Percentiles rank a stretch among this genome's conserved stretches.
phyloP scores from a whole-genome alignment of 2,113 vertebrate genomes.

The Eulacestoma nigropectus region DNA sequence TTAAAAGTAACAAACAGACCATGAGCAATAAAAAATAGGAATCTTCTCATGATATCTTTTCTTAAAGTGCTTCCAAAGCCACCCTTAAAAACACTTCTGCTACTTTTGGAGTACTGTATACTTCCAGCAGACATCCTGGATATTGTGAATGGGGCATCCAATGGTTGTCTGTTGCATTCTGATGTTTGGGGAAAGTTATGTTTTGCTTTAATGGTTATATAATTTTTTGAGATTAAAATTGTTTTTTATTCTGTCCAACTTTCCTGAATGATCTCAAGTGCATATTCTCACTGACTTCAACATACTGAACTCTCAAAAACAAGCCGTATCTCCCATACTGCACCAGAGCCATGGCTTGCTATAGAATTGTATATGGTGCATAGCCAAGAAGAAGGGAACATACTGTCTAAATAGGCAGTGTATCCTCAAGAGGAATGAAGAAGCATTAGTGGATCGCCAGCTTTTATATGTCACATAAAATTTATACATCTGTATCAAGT shows the following conservation, averaged over 20 bases:
- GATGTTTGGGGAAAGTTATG: background rate
- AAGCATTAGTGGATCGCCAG: background rate
- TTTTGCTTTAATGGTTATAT: background rate
- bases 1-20: background rate
- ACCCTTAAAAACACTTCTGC: background rate
- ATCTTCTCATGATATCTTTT: background rate
- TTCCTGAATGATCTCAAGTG: background rate
- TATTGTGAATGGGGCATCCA: background rate
- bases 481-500: background rate
- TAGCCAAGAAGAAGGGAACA: background rate
- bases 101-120: background rate
- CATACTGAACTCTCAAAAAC: background rate
- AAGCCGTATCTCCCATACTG: background rate
- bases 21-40: background rate
- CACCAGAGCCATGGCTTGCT: background rate
- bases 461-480: background rate
- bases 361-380: background rate
- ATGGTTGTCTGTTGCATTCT: background rate
- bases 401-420: background rate
- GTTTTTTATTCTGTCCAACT: background rate
- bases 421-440: background rate
- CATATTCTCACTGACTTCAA: background rate
- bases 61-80: background rate
- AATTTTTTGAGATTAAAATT: background rate
- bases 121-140: background rate